phyloP scores from a whole-genome alignment of 2,113 vertebrate genomes.

The Charina bottae region DNA sequence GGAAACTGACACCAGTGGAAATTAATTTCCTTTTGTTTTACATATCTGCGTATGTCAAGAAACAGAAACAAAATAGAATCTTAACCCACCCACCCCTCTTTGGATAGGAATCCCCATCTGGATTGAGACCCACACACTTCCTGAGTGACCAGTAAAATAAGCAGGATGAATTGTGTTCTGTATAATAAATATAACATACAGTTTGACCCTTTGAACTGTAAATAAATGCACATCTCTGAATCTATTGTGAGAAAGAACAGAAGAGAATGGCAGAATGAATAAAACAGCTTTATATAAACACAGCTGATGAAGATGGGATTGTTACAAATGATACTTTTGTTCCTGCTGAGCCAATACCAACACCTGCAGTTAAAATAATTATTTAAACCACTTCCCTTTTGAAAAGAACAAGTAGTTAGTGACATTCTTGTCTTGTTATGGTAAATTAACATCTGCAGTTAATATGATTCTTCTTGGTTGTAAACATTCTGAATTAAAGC shows the following conservation, averaged over 20 bases:
- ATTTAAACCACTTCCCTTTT: slow-evolving; percentile 66
- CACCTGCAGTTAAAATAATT: slow-evolving; percentile 71
- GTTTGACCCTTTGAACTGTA: background rate
- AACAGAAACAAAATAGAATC: background rate
- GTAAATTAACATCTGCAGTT: slow-evolving; percentile 68
- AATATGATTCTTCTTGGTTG: slow-evolving; percentile 63
- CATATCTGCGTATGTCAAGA: background rate
- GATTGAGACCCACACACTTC: background rate
- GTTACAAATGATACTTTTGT: slow-evolving; percentile 66
- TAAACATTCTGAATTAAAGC: slow-evolving; percentile 64
- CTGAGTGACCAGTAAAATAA: background rate
- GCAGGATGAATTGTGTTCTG: background rate
- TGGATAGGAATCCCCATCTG: background rate
- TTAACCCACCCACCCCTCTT: background rate
- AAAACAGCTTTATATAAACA: slow-evolving; percentile 53
- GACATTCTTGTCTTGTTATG: slow-evolving; percentile 63
- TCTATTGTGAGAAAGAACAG: slow-evolving; percentile 35
- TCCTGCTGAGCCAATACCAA: slow-evolving; percentile 65
- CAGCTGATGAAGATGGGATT: slow-evolving; percentile 48
- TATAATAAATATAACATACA: background rate
- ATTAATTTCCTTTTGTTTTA: background rate
- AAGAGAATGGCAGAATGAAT: slow-evolving; percentile 43
- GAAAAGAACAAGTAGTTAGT: slow-evolving; percentile 63
- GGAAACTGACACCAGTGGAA: background rate
- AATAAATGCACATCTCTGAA: slow-evolving; percentile 44